phyloP scores from a whole-genome alignment of 2,113 vertebrate genomes.

The Poecilia latipinna region DNA sequence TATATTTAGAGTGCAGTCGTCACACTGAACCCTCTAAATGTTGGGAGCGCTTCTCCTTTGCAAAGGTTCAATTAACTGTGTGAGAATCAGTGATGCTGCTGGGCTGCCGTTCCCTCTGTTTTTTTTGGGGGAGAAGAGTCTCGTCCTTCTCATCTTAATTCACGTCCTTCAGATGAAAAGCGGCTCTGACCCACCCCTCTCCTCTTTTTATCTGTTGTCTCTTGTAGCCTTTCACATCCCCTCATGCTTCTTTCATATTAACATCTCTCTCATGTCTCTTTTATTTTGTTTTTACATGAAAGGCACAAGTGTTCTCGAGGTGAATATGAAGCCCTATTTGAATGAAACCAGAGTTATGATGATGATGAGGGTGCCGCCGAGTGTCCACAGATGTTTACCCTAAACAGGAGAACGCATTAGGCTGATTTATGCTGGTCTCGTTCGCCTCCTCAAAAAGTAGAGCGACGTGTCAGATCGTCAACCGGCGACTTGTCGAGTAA shows the following conservation, averaged over 20 bases:
- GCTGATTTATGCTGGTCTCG: not conserved
- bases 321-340: slow-evolving; percentile 29
- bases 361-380: slow-evolving; percentile 16
- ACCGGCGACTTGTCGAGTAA: too few relatives aligned
- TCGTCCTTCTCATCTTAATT: slow-evolving; percentile 47
- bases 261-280: slow-evolving; percentile 8
- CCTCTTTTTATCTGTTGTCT: slow-evolving; percentile 12
- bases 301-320: slow-evolving; percentile 39
- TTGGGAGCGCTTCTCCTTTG: slow-evolving; percentile 12
- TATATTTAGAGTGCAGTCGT: slow-evolving; percentile 52
- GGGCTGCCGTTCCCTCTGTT: not conserved
- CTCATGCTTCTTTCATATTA: slow-evolving; percentile 35
- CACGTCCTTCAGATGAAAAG: slow-evolving; percentile 50
- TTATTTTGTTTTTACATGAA: slow-evolving; percentile 11
- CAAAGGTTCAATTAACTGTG: slow-evolving; percentile 44
- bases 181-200: not conserved
- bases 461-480: too few relatives aligned
- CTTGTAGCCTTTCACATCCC: slow-evolving; percentile 28
- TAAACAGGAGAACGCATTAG: slow-evolving; percentile 6
- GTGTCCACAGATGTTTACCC: slow-evolving; percentile 13
- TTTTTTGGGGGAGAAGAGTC: not conserved
- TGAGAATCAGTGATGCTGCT: slow-evolving; percentile 43
- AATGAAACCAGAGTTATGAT: slow-evolving; percentile 39
- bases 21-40: not conserved
- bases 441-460: not conserved